phyloP scores from a whole-genome alignment of 64 coral and sea anemone species.

The Porites lutea region DNA sequence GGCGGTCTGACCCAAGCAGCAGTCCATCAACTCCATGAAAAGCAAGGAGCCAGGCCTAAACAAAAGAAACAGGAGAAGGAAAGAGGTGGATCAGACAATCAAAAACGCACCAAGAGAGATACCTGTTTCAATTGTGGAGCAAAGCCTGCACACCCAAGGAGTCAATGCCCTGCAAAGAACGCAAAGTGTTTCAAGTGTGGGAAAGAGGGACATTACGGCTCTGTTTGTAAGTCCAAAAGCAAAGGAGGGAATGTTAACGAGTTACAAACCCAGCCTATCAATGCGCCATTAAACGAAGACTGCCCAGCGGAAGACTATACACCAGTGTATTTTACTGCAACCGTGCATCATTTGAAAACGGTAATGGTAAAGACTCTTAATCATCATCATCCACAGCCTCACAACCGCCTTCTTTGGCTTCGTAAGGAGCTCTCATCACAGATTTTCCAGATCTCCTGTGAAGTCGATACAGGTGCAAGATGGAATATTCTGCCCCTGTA shows the following conservation, averaged over 20 bases:
- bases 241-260: not conserved
- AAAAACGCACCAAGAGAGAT: too few species aligned
- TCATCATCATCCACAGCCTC: too few species aligned
- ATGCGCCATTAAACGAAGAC: not conserved
- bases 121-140: conserved; percentile 4
- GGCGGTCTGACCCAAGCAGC: too few species aligned
- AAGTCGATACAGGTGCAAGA: conserved; percentile 6
- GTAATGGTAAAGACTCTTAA: too few species aligned
- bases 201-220: conserved; percentile 13
- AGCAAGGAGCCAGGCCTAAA: too few species aligned
- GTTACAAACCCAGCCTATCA: not conserved
- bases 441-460: not conserved
- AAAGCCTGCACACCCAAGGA: not conserved
- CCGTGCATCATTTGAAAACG: too few species aligned
- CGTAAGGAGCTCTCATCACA: not conserved
- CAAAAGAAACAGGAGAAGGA: too few species aligned
- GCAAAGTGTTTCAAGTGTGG: conserved; percentile 31
- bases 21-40: conserved; percentile 6
- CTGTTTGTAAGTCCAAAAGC: not conserved
- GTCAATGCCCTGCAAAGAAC: not conserved
- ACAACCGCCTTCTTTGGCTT: too few species aligned
- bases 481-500: not conserved
- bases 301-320: not conserved
- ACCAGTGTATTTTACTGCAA: too few species aligned
- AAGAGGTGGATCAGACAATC: too few species aligned